A percentile compares a stretch with the other conserved stretches of the same genome.
These are phyloP conservation scores for Sebastolobus altivelis DNA, from an alignment of 2,797 vertebrate genomes.

Conservation along the genomic window DNA sequence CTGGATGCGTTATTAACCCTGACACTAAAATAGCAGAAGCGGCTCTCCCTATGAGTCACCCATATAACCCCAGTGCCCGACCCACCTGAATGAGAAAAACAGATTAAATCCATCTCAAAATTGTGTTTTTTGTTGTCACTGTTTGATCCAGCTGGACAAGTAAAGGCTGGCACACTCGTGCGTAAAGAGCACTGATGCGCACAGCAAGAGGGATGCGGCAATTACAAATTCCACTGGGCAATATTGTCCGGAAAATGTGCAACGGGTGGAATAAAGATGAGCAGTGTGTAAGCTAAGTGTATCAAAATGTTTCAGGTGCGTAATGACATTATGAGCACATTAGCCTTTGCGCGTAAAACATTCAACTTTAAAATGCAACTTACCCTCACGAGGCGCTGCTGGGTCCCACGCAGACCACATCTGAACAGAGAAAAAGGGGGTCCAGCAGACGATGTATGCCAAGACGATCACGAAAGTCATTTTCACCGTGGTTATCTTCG, in stretches of 20 bases:
- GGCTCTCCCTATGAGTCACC: neutral
- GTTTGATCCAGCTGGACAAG: neutral
- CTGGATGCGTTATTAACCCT: neutral
- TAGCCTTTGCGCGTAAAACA: conserved; percentile 5
- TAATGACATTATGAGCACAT: neutral
- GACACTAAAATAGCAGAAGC: neutral
- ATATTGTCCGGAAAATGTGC: too few relatives aligned
- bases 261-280: neutral
- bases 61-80: neutral
- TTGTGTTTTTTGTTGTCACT: neutral
- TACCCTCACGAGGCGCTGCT: conserved; percentile 92
- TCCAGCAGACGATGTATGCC: conserved; percentile 95
- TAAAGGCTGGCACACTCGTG: neutral
- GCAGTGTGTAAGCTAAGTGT: neutral
- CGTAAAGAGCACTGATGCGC: conserved; percentile 36
- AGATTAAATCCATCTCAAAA: neutral
- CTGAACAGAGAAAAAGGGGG: conserved; percentile 95
- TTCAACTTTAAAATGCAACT: conserved; percentile 32
- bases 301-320: neutral
- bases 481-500: conserved; percentile 95
- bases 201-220: neutral
- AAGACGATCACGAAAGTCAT: conserved; percentile 96
- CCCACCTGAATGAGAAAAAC: neutral
- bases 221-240: neutral
- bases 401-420: conserved; percentile 97